A percentile compares a stretch with the other conserved stretches of the same genome.
phyloP scores from a whole-genome alignment of 2,113 vertebrate species.

The Theristicus caerulescens region DNA sequence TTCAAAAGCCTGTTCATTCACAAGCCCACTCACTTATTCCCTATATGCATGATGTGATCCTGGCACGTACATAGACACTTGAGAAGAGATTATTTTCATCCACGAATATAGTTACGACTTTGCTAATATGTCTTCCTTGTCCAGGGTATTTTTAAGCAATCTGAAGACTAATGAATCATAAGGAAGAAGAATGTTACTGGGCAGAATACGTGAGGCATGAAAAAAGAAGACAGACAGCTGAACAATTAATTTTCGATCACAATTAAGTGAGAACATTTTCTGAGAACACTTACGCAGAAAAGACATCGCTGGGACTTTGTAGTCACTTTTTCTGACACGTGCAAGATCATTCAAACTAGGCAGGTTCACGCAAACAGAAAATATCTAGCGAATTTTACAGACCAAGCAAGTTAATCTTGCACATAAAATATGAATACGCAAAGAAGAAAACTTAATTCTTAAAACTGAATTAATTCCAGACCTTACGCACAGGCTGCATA shows the following conservation, averaged over 20 bases:
- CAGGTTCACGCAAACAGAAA: not conserved
- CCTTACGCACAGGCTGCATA: not conserved
- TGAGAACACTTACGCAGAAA: not conserved
- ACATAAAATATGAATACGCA: not conserved
- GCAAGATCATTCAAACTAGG: not conserved
- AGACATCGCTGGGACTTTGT: not conserved
- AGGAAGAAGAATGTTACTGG: slow-evolving; percentile 34
- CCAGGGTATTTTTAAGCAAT: slow-evolving; percentile 58
- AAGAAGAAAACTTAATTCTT: not conserved
- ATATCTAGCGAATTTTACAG: not conserved
- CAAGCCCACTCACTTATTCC: slow-evolving; percentile 32
- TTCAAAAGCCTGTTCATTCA: slow-evolving; percentile 20
- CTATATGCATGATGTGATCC: slow-evolving; percentile 9
- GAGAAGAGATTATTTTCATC: slow-evolving; percentile 44
- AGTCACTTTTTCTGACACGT: not conserved
- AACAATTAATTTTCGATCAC: slow-evolving; percentile 31
- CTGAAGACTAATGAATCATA: slow-evolving; percentile 50
- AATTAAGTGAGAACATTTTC: slow-evolving; percentile 11
- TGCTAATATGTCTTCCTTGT: slow-evolving; percentile 36
- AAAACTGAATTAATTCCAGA: not conserved
- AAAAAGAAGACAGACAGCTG: not conserved
- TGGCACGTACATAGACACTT: not conserved
- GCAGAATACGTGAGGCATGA: slow-evolving; percentile 29
- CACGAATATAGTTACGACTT: slow-evolving; percentile 3
- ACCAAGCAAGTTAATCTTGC: not conserved